Evolutionary conservation across 2,113 vertebrate species (phyloP).

Genomic region (Ginglymostoma cirratum): DNA sequence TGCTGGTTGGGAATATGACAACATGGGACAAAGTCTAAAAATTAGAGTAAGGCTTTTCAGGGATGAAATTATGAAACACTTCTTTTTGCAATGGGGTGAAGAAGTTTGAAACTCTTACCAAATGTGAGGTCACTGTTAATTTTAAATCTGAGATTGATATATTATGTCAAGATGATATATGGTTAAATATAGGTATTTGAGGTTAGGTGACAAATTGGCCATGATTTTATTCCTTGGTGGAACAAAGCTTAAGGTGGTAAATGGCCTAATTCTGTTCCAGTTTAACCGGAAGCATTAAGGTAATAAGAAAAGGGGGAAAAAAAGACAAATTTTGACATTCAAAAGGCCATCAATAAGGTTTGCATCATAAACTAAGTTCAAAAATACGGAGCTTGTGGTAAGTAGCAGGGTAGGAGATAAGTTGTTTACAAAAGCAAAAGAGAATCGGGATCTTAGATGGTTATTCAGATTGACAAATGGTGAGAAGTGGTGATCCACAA

Average conservation of each 20-base stretch:
- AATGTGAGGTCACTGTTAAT: background rate
- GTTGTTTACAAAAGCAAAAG: too few relatives aligned
- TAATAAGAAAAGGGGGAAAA: background rate
- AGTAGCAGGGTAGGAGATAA: too few relatives aligned
- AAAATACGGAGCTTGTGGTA: too few relatives aligned
- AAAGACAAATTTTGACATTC: too few relatives aligned
- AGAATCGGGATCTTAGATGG: too few relatives aligned
- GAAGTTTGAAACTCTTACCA: background rate
- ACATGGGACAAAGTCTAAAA: background rate
- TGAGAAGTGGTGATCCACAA: too few relatives aligned
- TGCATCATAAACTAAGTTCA: too few relatives aligned
- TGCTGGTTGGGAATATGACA: background rate
- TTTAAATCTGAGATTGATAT: background rate
- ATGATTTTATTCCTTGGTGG: background rate
- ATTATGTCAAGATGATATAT: background rate
- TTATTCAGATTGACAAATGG: too few relatives aligned
- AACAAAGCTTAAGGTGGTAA: background rate
- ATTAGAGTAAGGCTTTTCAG: background rate
- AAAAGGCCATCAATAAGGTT: too few relatives aligned
- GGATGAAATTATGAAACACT: background rate
- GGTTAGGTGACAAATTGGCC: background rate
- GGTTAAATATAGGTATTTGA: background rate
- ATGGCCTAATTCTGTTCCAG: background rate
- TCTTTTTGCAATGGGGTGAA: background rate
- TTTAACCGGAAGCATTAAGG: background rate